Conservation (phyloP, 1,140 invertebrate genomes). For the Leptoteleia sp. region DNA sequence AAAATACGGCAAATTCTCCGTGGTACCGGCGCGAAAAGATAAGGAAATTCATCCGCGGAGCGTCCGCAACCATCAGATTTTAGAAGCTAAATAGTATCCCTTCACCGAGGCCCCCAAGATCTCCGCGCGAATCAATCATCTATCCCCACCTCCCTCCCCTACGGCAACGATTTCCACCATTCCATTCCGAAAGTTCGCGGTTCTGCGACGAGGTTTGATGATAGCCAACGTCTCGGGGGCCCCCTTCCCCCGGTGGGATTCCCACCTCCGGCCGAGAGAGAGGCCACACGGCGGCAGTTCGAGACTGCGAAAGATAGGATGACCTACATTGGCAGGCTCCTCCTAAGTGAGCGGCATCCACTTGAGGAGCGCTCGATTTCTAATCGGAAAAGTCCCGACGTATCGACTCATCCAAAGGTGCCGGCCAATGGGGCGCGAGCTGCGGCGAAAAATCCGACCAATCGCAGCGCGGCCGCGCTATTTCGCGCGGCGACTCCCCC, state of each 20-base stretch:
- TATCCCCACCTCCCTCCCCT: no score
- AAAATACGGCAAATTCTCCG: no score
- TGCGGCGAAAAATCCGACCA: constrained; percentile 50
- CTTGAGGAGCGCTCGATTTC: constrained; percentile 73
- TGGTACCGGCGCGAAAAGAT: no score
- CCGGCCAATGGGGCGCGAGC: constrained; percentile 67
- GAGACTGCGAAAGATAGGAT: constrained; percentile 77
- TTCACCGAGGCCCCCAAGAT: constrained; percentile 26
- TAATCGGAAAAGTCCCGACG: constrained; percentile 79
- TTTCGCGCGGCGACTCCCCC: constrained; percentile 4
- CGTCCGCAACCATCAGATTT: constrained; percentile 2
- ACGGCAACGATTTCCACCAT: constrained; percentile 33
- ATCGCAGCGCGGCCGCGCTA: not conserved
- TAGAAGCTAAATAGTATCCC: constrained; percentile 14
- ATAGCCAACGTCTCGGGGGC: constrained; percentile 33
- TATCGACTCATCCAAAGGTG: constrained; percentile 65
- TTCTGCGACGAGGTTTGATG: constrained; percentile 38
- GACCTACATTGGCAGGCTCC: constrained; percentile 80
- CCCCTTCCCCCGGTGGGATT: constrained; percentile 61
- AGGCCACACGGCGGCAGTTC: constrained; percentile 72
- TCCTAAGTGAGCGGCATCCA: constrained; percentile 80
- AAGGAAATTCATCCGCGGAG: no score
- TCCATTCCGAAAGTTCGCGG: constrained; percentile 45
- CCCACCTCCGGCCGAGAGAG: constrained; percentile 69
- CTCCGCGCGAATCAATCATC: constrained; percentile 43